A percentile compares a stretch with the other conserved stretches of the same genome.
phyloP scores from a whole-genome alignment of 2,888 invertebrate genomes.

The Caenorhabditis drosophilae region DNA sequence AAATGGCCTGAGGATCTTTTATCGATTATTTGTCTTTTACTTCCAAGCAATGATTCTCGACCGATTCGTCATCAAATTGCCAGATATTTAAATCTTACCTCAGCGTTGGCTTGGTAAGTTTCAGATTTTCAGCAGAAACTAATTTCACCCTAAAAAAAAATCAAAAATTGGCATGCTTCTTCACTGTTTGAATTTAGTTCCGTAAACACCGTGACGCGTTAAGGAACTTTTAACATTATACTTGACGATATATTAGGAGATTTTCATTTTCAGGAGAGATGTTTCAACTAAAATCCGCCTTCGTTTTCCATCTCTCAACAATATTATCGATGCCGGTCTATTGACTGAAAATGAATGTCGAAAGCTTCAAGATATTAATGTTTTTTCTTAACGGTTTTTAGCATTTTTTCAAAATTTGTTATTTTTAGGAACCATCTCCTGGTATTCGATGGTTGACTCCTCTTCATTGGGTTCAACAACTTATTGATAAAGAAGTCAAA shows the following conservation, averaged over 20 bases:
- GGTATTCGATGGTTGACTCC: constrained; percentile 59
- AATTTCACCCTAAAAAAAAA: no score
- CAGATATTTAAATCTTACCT: constrained; percentile 55
- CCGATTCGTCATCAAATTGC: constrained; percentile 52
- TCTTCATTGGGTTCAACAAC: constrained; percentile 49
- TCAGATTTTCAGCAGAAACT: no score
- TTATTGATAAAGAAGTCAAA: constrained; percentile 15
- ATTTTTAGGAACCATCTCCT: constrained; percentile 40
- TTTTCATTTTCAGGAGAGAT: constrained; percentile 70
- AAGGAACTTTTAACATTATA: no score
- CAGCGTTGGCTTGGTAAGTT: constrained; percentile 52
- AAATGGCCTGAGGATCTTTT: constrained; percentile 57
- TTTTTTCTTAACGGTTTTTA: constrained; percentile 18
- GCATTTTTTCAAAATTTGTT: not conserved
- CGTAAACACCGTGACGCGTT: no score
- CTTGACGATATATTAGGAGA: constrained; percentile 70
- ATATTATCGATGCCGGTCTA: constrained; percentile 44
- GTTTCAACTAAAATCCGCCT: constrained; percentile 56
- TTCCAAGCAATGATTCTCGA: constrained; percentile 37
- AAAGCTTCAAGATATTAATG: constrained; percentile 23
- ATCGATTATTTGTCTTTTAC: constrained; percentile 43
- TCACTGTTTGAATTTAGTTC: no score
- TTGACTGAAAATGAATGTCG: constrained; percentile 37
- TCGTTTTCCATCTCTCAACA: constrained; percentile 49
- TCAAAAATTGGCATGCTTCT: no score